Evolutionary conservation across 2,113 vertebrate genomes (phyloP).

Genomic region (Hydropotes inermis): DNA sequence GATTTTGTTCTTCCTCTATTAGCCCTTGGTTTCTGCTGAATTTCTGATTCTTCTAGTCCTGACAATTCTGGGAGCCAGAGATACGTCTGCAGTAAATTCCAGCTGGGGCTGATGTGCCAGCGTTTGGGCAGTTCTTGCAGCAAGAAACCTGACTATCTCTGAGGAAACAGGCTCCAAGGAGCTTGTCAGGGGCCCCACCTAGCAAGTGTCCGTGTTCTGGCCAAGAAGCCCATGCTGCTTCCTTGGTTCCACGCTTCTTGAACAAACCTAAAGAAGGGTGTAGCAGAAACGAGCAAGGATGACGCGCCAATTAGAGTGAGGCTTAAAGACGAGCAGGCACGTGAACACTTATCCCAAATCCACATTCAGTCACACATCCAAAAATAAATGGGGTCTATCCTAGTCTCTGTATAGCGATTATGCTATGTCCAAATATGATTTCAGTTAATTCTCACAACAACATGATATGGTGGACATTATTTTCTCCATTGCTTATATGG

Average conservation of each 20-base stretch:
- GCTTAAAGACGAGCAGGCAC: background rate
- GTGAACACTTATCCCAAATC: background rate
- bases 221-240: background rate
- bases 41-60: background rate
- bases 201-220: background rate
- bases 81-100: background rate
- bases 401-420: background rate
- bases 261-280: background rate
- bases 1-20: background rate
- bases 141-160: background rate
- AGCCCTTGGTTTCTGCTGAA: background rate
- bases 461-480: background rate
- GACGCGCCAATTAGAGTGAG: background rate
- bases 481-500: background rate
- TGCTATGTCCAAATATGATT: background rate
- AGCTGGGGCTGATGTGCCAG: background rate
- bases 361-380: background rate
- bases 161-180: background rate
- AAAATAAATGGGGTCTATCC: background rate
- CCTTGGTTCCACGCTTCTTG: background rate
- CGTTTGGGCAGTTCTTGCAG: background rate
- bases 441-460: background rate
- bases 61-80: background rate
- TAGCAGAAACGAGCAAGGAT: background rate
- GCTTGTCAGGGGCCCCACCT: background rate